A percentile compares a stretch with the other conserved stretches of the same genome.
phyloP scores from a whole-genome alignment of 2,888 invertebrate genomes.

The Heliconius ethilla region DNA sequence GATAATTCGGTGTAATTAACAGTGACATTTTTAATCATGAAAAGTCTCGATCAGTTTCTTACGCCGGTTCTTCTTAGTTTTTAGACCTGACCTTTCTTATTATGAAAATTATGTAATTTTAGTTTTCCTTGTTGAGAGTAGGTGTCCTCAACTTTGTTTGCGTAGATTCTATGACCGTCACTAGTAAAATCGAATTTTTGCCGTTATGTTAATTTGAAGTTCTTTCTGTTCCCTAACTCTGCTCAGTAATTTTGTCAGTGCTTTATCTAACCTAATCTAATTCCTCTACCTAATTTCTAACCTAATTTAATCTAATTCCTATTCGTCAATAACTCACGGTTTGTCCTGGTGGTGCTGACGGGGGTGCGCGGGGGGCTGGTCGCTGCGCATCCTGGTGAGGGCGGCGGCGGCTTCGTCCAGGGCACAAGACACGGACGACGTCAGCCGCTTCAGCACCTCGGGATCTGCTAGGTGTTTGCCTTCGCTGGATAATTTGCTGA shows the following conservation, averaged over 20 bases:
- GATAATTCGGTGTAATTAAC: neutral
- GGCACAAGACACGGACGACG: conserved; percentile 95
- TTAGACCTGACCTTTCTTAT: no score
- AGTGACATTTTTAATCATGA: neutral
- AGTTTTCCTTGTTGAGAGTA: neutral
- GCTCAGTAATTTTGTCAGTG: neutral
- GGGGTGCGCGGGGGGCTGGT: conserved; percentile 86
- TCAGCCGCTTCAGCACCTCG: conserved; percentile 92
- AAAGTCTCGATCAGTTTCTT: no score
- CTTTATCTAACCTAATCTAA: no score
- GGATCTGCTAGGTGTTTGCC: conserved; percentile 93
- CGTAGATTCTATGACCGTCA: neutral
- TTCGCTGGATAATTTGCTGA: conserved; percentile 91
- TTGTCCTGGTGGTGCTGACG: conserved; percentile 74
- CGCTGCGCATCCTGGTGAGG: conserved; percentile 96
- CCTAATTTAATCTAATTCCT: no score
- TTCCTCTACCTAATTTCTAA: no score
- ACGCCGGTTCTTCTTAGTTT: no score
- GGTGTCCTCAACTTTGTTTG: neutral
- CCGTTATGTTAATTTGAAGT: neutral
- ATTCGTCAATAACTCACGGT: conserved; percentile 58
- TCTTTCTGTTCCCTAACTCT: neutral
- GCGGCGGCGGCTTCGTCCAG: conserved; percentile 98
- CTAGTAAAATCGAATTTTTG: neutral
- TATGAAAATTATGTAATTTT: no score